These are phyloP conservation scores for Sterna hirundo DNA, from an alignment of 2,113 vertebrate genomes.

Conservation along the genomic window DNA sequence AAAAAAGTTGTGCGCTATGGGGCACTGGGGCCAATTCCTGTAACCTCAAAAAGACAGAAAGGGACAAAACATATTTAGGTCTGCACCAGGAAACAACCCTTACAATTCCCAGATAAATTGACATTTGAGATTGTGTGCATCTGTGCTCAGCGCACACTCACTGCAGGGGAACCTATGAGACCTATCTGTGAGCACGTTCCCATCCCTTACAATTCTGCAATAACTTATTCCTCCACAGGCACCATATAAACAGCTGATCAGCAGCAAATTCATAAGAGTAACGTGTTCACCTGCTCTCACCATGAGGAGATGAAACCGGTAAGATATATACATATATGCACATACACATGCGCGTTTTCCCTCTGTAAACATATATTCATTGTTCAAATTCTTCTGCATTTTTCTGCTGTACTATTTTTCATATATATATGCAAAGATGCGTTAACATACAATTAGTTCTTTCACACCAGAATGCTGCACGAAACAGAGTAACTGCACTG, in stretches of 20 bases:
- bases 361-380: not conserved
- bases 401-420: not conserved
- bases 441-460: not conserved
- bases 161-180: not conserved
- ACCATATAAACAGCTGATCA: not conserved
- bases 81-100: not conserved
- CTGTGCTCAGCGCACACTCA: not conserved
- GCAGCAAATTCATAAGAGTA: not conserved
- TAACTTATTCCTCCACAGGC: not conserved
- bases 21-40: not conserved
- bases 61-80: not conserved
- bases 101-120: not conserved
- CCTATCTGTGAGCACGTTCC: not conserved
- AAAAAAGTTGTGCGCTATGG: not conserved
- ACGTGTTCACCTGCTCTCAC: not conserved
- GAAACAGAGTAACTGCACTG: not conserved
- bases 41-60: not conserved
- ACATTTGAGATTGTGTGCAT: not conserved
- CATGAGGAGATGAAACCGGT: not conserved
- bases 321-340: not conserved
- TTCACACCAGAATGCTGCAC: not conserved
- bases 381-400: not conserved
- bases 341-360: not conserved
- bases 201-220: not conserved
- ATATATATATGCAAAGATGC: not conserved